Evolutionary conservation across 92 coral and sea anemone genomes (phyloP).

Genomic region (Nematostella vectensis): DNA sequence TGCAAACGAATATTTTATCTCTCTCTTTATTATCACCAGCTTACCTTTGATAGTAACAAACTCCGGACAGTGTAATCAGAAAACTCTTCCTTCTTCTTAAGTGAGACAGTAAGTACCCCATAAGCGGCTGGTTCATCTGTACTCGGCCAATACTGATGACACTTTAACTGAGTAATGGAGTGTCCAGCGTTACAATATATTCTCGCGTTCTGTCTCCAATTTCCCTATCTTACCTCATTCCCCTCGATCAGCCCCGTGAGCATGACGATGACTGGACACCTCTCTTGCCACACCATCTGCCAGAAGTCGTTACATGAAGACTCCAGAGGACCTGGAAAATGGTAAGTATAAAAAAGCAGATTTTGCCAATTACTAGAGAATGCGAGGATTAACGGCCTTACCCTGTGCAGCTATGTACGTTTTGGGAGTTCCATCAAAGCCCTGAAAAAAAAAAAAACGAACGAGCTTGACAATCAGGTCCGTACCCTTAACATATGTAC

Average conservation of each 20-base stretch:
- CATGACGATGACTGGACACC: slow-evolving; percentile 69
- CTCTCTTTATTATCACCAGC: too few species aligned
- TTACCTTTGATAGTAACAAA: too few species aligned
- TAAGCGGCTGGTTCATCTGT: too few species aligned
- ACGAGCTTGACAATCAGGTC: too few species aligned
- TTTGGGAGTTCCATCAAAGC: slow-evolving; percentile 31
- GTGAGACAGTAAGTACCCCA: too few species aligned
- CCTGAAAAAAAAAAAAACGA: slow-evolving; percentile 13
- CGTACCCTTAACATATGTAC: too few species aligned
- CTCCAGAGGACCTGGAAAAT: slow-evolving; percentile 43
- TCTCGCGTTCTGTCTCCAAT: too few species aligned
- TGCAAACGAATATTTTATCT: too few species aligned
- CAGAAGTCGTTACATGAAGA: slow-evolving; percentile 57
- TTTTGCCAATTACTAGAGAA: neutral
- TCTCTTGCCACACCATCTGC: slow-evolving; percentile 83
- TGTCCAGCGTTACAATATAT: too few species aligned
- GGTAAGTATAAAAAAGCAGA: neutral
- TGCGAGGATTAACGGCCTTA: neutral
- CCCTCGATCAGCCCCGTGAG: slow-evolving; percentile 31
- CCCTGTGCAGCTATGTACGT: slow-evolving; percentile 63
- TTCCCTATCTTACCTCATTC: slow-evolving; percentile 13
- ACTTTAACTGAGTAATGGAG: slow-evolving; percentile 48
- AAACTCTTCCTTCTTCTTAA: too few species aligned
- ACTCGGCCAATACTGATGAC: slow-evolving; percentile 65
- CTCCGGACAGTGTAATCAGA: too few species aligned